Evolutionary conservation across 2,888 invertebrate species (phyloP).

Genomic region (Monochamus alternatus): DNA sequence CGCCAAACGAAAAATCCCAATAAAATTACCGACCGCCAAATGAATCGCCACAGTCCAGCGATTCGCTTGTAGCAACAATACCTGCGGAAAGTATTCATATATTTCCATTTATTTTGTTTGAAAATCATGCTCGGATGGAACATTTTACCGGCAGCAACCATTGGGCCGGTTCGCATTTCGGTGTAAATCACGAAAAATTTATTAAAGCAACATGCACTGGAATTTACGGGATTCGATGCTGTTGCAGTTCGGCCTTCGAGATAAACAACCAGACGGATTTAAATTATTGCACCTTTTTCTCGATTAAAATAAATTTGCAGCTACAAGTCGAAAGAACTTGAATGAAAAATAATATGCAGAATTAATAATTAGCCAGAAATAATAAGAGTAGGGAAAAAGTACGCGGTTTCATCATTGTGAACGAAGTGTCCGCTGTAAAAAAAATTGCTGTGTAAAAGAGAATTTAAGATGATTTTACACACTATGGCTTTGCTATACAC

Average conservation of each 20-base stretch:
- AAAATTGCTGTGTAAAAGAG: too few species aligned
- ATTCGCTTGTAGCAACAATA: neutral
- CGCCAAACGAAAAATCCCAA: neutral
- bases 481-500: too few species aligned
- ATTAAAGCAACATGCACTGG: constrained; percentile 4
- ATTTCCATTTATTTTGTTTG: neutral
- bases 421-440: too few species aligned
- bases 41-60: neutral
- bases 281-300: neutral
- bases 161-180: too few species aligned
- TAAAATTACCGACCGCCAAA: neutral
- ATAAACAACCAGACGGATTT: neutral
- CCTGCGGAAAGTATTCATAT: neutral
- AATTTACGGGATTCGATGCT: neutral
- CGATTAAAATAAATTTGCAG: constrained; percentile 4
- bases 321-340: neutral
- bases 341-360: too few species aligned
- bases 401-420: too few species aligned
- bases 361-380: too few species aligned
- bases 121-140: neutral
- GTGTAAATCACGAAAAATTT: neutral
- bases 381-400: too few species aligned
- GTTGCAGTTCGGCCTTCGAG: neutral
- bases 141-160: too few species aligned
- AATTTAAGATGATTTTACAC: too few species aligned